A percentile compares a stretch with the other conserved stretches of the same genome.
Evolutionary conservation across 1,140 invertebrate genomes (phyloP).

Genomic region (Cataglyphis hispanica): DNA sequence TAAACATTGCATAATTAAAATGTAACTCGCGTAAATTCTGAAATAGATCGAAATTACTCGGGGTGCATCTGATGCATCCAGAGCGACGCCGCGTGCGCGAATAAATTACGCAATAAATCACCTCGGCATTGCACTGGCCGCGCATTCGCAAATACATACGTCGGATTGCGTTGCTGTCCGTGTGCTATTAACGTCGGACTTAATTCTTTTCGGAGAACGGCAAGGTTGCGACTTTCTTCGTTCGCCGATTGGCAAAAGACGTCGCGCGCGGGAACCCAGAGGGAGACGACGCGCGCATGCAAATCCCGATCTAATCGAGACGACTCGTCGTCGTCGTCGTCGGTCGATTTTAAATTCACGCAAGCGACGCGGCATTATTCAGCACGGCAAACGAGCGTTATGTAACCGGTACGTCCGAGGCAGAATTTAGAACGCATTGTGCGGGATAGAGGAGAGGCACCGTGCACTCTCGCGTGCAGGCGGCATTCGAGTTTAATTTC

Average conservation of each 20-base stretch:
- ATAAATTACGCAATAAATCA: conserved; percentile 49
- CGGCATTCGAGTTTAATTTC: conserved; percentile 47
- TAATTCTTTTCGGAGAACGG: background rate
- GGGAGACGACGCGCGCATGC: background rate
- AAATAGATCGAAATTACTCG: conserved; percentile 36
- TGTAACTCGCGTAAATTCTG: background rate
- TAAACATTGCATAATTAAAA: background rate
- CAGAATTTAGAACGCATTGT: conserved; percentile 59
- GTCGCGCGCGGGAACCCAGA: background rate
- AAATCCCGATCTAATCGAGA: conserved; percentile 22
- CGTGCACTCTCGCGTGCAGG: background rate
- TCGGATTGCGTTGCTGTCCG: background rate
- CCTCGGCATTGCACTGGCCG: conserved; percentile 5
- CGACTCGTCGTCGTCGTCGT: conserved; percentile 20
- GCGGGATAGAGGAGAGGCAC: background rate
- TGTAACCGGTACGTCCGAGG: conserved; percentile 46
- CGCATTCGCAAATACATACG: background rate
- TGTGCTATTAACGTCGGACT: background rate
- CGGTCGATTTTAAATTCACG: conserved; percentile 56
- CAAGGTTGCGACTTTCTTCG: conserved; percentile 48
- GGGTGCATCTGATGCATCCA: background rate
- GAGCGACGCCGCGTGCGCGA: background rate
- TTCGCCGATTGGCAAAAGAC: background rate
- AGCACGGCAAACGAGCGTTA: conserved; percentile 26
- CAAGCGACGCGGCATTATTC: conserved; percentile 46